phyloP scores from a whole-genome alignment of 2,888 invertebrate species.

The Apamea crenata region DNA sequence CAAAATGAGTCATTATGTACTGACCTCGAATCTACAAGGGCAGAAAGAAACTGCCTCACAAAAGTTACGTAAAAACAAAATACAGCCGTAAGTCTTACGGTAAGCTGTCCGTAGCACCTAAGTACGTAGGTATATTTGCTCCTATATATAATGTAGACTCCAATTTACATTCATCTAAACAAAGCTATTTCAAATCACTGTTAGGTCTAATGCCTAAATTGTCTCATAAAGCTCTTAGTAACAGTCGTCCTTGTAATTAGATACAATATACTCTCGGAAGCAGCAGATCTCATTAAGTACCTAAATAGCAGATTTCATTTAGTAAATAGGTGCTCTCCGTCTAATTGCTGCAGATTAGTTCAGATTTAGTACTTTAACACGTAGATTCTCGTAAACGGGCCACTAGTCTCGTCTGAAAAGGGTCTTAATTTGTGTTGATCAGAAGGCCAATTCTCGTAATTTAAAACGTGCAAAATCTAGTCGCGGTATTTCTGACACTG shows the following conservation, averaged over 20 bases:
- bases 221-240: slow-evolving; percentile 11
- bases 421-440: slow-evolving; percentile 15
- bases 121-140: too few relatives aligned
- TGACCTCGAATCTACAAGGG: neutral
- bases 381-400: slow-evolving; percentile 10
- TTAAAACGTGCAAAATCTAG: neutral
- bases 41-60: neutral
- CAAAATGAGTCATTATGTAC: neutral
- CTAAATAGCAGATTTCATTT: slow-evolving; percentile 42
- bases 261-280: slow-evolving; percentile 35
- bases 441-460: neutral
- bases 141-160: neutral
- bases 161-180: neutral
- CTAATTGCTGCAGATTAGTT: slow-evolving; percentile 49
- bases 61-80: neutral
- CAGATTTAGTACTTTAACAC: slow-evolving; percentile 46
- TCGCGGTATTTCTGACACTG: too few relatives aligned
- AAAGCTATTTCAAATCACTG: neutral
- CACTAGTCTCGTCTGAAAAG: neutral
- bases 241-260: slow-evolving; percentile 25
- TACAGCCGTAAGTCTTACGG: neutral
- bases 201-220: slow-evolving; percentile 2
- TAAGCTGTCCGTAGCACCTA: too few relatives aligned
- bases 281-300: slow-evolving; percentile 39
- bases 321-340: slow-evolving; percentile 42